A percentile compares a stretch with the other conserved stretches of the same genome.
Evolutionary conservation across 2,113 vertebrate species (phyloP).

Genomic region (Ciconia boyciana): DNA sequence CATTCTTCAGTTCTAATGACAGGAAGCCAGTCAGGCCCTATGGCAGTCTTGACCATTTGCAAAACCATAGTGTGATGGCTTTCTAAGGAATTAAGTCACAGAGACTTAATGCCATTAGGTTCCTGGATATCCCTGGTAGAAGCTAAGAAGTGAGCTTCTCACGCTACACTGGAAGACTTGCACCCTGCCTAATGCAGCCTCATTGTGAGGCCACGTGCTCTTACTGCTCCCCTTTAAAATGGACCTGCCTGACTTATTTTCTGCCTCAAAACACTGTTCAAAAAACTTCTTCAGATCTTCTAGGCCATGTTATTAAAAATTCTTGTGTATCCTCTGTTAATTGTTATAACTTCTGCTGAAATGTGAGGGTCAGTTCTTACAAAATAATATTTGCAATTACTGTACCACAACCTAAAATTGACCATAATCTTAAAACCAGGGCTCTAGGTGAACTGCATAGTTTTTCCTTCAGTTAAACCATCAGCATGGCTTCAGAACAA

Average conservation of each 20-base stretch:
- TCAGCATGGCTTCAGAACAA: not conserved
- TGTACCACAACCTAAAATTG: not conserved
- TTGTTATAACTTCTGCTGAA: not conserved
- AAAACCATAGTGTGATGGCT: not conserved
- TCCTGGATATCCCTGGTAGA: not conserved
- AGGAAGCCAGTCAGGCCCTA: not conserved
- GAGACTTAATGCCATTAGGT: not conserved
- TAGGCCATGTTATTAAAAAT: not conserved
- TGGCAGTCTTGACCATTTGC: not conserved
- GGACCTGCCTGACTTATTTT: not conserved
- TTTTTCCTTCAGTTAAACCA: not conserved
- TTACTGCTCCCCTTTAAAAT: not conserved
- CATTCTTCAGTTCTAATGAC: not conserved
- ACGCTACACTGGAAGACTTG: rapidly evolving
- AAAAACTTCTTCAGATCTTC: not conserved
- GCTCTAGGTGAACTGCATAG: not conserved
- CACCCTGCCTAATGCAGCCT: not conserved
- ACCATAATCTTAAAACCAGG: not conserved
- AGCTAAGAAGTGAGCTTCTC: not conserved
- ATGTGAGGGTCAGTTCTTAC: not conserved
- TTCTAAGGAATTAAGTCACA: not conserved
- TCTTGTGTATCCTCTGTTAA: not conserved
- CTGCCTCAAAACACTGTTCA: not conserved
- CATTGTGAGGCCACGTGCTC: not conserved
- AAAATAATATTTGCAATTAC: not conserved